Evolutionary conservation across 2,797 vertebrate species (phyloP).

Genomic region (Scolopax rusticola): DNA sequence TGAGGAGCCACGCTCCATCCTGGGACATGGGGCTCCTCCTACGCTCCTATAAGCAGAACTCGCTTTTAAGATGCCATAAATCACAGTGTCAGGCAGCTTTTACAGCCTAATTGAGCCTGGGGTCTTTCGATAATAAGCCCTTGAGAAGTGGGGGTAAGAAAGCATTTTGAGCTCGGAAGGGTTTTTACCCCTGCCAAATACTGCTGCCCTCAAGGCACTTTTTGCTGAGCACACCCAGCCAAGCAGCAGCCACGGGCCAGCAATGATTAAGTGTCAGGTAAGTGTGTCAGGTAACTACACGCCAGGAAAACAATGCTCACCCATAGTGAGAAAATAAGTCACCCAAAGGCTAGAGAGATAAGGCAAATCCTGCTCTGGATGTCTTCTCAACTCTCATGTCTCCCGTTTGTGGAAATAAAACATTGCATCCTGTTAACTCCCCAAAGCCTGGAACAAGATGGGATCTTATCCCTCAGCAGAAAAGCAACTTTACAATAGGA

Average conservation of each 20-base stretch:
- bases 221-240: neutral
- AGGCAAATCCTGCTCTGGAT: slow-evolving; percentile 7
- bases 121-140: neutral
- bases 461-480: neutral
- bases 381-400: neutral
- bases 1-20: rapidly evolving
- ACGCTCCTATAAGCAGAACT: neutral
- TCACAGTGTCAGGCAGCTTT: slow-evolving; percentile 24
- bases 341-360: slow-evolving; percentile 48
- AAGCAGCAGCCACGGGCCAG: neutral
- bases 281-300: slow-evolving; percentile 6
- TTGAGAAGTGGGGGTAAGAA: neutral
- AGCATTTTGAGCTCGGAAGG: neutral
- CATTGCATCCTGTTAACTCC: neutral
- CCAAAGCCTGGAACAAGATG: neutral
- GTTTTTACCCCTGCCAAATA: neutral
- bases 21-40: neutral
- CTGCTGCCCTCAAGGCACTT: neutral
- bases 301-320: neutral
- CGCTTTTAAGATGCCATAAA: neutral
- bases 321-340: slow-evolving; percentile 8
- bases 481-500: neutral
- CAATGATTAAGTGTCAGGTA: neutral
- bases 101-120: neutral
- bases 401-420: neutral